These are phyloP conservation scores for Pleuronectes platessa DNA, from an alignment of 2,113 vertebrate genomes.

Conservation along the genomic window DNA sequence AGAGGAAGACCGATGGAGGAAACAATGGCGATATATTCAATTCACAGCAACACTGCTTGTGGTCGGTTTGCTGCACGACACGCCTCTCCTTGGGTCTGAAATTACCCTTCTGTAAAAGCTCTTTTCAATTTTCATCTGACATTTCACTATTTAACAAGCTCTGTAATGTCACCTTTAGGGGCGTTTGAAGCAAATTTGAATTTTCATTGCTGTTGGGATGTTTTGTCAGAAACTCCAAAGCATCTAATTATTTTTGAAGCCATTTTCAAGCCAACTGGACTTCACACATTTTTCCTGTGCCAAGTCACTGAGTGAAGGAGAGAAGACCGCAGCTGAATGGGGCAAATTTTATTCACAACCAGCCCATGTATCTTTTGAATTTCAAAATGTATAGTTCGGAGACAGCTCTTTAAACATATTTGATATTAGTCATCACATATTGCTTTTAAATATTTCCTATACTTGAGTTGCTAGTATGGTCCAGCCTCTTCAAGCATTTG, in stretches of 20 bases:
- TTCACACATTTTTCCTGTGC: constrained; percentile 8
- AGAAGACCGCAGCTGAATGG: constrained; percentile 14
- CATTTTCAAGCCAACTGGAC: constrained; percentile 29
- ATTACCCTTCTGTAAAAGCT: not conserved
- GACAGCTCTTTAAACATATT: constrained; percentile 11
- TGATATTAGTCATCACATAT: not conserved
- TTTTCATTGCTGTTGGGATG: constrained; percentile 45
- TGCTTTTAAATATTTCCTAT: not conserved
- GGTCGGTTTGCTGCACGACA: constrained; percentile 10
- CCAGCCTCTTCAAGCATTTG: not conserved
- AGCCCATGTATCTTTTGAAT: not conserved
- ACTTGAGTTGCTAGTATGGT: not conserved
- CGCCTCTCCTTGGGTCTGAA: constrained; percentile 1
- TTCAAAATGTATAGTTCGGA: constrained; percentile 10
- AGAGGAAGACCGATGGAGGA: not conserved
- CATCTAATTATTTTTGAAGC: constrained; percentile 52
- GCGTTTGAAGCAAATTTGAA: constrained; percentile 31
- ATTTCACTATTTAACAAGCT: constrained; percentile 53
- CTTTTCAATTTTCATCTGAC: constrained; percentile 46
- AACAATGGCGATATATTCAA: constrained; percentile 6
- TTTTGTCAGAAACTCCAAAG: constrained; percentile 54
- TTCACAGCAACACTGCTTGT: not conserved
- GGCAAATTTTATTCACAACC: constrained; percentile 35
- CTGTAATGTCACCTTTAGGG: constrained; percentile 49
- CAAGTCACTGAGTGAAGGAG: constrained; percentile 19